Evolutionary conservation across 1,140 invertebrate species (phyloP), one percentile per base, ranked within the genome.

Genomic region (Babylonia areolata): DNA sequence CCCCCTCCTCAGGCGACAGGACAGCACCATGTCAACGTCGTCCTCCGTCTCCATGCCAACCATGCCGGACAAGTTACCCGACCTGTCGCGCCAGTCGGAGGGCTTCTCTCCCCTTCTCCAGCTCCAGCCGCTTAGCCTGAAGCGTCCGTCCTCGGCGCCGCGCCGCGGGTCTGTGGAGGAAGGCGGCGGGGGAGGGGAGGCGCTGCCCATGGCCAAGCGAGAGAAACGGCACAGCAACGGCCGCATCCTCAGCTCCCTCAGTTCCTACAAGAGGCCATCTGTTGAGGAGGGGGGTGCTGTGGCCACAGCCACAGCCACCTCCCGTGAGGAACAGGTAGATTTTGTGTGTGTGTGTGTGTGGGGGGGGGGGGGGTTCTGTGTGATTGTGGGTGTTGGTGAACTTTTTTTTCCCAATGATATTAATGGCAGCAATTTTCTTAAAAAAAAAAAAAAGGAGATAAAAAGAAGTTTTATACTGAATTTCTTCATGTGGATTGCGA

Each of bases 211-310:
- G 6, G 35, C 84, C 23, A 87, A 82, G 64, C 46, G 82, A 58
- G 42, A 73, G 40, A 39, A 81, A 28, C 71, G 54, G 6, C 35
- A 78, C 3, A 79, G 51, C 42, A 86, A 84, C 46, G 85, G 85
- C 37, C 51, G 86, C 20, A 87, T 89, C 71, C 28, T 85, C n/a
- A 89, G 88, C 46, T 89, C 88, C 15, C 51, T 89, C 2, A 87
- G 88, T 33, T 89, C 88, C 20, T 82, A 37, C 37, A 82, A 35
- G 20, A 46, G 69, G 46, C 46, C 9, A 17, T 12, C 9, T 51
- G 46, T 17, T 12, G 46, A 51, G 17, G 46, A 51, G 46, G 58
- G 37, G 71, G 46, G 33, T 9, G 77, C 28, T 31, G 12, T 3
- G n/a, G n/a, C n/a, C n/a, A n/a, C 71, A 73, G 71, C 17, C 5